phyloP scores from a whole-genome alignment of 1,140 invertebrate species.

The Conus ventricosus region DNA sequence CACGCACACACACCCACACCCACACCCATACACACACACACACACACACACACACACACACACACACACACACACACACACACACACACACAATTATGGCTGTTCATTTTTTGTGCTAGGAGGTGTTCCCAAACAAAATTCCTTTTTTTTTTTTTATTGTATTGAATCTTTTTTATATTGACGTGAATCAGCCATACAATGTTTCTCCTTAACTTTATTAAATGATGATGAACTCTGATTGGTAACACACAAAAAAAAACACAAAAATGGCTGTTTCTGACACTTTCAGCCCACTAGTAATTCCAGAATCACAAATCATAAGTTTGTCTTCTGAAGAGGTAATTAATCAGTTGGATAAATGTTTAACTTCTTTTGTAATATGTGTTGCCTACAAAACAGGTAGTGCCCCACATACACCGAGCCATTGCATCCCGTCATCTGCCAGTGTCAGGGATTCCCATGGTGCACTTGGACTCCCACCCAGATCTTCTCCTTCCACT shows the following conservation, averaged over 20 bases:
- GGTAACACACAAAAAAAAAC: not conserved
- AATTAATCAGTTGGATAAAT: too few species aligned
- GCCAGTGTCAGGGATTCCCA: slow-evolving; percentile 83
- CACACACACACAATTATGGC: not conserved
- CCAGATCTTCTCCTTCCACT: slow-evolving; percentile 91
- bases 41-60: not conserved
- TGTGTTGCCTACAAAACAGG: slow-evolving; percentile 69
- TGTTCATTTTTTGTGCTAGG: too few species aligned
- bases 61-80: slow-evolving; percentile 1
- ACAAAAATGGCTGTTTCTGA: too few species aligned
- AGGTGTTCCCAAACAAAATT: not conserved
- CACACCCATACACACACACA: too few species aligned
- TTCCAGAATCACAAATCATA: not conserved
- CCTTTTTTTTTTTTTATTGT: too few species aligned
- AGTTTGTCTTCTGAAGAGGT: not conserved
- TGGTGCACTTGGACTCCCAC: slow-evolving; percentile 94
- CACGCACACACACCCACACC: too few species aligned
- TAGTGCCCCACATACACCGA: slow-evolving; percentile 83
- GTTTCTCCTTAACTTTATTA: not conserved
- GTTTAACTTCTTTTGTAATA: not conserved
- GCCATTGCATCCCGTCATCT: slow-evolving; percentile 88
- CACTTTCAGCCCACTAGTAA: too few species aligned
- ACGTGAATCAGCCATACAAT: not conserved
- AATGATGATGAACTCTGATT: not conserved
- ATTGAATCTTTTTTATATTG: not conserved